Conservation (phyloP, 2,113 vertebrate genomes). For the Periophthalmus modestus region DNA sequence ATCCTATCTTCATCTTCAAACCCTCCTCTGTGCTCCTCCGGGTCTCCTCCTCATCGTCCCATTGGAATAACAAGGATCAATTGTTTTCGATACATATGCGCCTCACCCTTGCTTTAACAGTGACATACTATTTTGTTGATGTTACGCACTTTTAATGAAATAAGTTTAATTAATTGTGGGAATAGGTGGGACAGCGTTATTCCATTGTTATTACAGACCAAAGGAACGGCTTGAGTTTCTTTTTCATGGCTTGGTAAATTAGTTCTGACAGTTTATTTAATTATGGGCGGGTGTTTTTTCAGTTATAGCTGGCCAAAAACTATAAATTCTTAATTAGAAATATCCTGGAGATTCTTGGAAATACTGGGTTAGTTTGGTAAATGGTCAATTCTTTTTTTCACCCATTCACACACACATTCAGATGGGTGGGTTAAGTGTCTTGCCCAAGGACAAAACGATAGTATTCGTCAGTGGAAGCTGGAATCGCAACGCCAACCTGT, state of each 20-base stretch:
- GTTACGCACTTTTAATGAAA: background rate
- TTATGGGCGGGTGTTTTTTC: background rate
- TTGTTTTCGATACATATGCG: constrained; percentile 27
- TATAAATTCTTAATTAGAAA: constrained; percentile 1
- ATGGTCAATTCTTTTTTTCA: too few relatives aligned
- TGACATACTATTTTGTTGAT: background rate
- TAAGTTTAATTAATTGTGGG: background rate
- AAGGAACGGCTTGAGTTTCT: background rate
- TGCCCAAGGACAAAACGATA: too few relatives aligned
- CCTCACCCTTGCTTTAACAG: background rate
- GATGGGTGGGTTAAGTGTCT: too few relatives aligned
- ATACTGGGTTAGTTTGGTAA: too few relatives aligned
- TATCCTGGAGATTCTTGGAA: background rate
- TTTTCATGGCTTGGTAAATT: background rate
- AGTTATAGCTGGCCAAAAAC: background rate
- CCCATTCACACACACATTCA: too few relatives aligned
- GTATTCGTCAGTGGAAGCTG: too few relatives aligned
- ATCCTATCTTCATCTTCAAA: constrained; percentile 49
- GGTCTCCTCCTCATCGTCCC: constrained; percentile 36
- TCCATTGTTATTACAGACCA: constrained; percentile 1
- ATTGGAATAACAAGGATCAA: constrained; percentile 34
- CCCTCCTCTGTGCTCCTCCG: constrained; percentile 47
- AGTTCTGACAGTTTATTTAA: background rate
- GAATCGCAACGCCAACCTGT: too few relatives aligned
- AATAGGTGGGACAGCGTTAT: background rate